These are phyloP conservation scores for Bimastos eiseni DNA, from an alignment of 2,888 invertebrate genomes.

Conservation along the genomic window DNA sequence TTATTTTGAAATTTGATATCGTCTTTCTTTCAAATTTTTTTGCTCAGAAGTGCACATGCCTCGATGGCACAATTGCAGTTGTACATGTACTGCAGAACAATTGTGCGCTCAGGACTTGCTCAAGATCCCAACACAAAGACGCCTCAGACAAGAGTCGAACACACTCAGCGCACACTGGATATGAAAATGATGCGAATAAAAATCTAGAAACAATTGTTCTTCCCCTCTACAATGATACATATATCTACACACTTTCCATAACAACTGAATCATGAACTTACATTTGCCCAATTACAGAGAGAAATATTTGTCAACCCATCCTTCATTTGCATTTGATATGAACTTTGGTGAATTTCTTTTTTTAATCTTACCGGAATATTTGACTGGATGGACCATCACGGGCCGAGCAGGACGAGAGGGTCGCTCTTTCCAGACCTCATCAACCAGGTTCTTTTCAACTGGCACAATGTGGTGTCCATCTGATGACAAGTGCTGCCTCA, in stretches of 20 bases:
- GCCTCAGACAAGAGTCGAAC: no score
- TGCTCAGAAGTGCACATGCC: no score
- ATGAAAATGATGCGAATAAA: neutral
- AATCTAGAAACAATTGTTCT: neutral
- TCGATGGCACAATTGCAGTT: no score
- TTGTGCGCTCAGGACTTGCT: no score
- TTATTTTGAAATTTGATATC: no score
- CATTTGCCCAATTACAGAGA: neutral
- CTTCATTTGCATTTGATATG: neutral
- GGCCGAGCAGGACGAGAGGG: conserved; percentile 66
- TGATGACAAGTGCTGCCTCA: conserved; percentile 44
- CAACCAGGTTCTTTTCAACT: conserved; percentile 70
- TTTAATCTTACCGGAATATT: conserved; percentile 67
- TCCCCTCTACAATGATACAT: neutral
- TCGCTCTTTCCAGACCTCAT: conserved; percentile 72
- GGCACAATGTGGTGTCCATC: conserved; percentile 42
- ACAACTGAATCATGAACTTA: neutral
- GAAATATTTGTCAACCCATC: neutral
- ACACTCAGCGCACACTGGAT: no score
- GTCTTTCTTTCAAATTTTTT: no score
- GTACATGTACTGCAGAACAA: no score
- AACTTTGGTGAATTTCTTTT: neutral
- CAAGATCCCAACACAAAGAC: no score
- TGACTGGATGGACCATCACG: conserved; percentile 69
- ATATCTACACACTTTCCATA: no score